phyloP scores from a whole-genome alignment of 1,140 invertebrate genomes.

The Leptinotarsa lineolata region DNA sequence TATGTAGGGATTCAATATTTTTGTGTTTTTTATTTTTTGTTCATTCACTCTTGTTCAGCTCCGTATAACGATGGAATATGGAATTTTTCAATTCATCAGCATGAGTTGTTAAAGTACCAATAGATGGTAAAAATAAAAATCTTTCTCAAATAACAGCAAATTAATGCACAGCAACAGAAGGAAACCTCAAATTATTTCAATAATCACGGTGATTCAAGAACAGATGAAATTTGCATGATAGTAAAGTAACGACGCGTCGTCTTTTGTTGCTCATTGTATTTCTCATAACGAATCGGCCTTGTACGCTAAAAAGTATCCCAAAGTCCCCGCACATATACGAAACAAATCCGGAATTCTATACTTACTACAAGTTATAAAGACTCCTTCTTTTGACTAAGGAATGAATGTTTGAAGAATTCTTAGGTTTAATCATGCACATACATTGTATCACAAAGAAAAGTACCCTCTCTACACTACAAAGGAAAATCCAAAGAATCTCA shows the following conservation, averaged over 20 bases:
- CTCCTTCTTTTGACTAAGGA: background rate
- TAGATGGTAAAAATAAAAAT: too few species aligned
- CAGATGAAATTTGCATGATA: too few species aligned
- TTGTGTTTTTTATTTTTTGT: too few species aligned
- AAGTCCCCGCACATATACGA: background rate
- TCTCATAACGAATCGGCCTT: background rate
- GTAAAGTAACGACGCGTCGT: background rate
- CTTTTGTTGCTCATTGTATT: background rate
- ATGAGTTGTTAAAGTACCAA: too few species aligned
- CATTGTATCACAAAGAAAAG: background rate
- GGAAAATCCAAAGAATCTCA: background rate
- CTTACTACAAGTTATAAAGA: background rate
- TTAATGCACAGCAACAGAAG: too few species aligned
- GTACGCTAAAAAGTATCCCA: background rate
- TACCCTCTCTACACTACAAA: background rate
- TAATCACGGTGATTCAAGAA: too few species aligned
- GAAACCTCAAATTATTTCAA: too few species aligned
- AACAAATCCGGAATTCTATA: background rate
- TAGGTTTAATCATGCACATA: background rate
- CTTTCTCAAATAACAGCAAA: too few species aligned
- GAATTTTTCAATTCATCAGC: too few species aligned
- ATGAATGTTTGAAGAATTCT: conserved; percentile 1
- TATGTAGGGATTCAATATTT: too few species aligned
- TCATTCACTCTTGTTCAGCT: too few species aligned
- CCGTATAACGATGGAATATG: too few species aligned